Evolutionary conservation across 2,797 vertebrate genomes (phyloP), one percentile per base, ranked within the genome.

Genomic region (Scolopax rusticola): DNA sequence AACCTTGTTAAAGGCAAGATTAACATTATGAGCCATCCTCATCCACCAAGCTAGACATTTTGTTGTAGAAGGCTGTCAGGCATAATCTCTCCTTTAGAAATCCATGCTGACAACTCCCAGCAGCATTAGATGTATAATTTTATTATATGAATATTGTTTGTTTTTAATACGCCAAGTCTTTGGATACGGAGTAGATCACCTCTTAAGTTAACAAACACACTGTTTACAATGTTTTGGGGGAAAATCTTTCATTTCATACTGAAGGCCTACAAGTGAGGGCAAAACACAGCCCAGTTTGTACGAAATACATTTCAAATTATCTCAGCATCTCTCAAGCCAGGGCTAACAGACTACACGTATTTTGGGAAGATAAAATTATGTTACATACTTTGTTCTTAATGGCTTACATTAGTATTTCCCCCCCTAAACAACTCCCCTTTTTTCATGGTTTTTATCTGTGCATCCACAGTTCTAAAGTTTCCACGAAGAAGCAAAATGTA

Each of bases 221-320:
- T 15, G 4, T 28, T 84, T 41, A 50, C 5, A 73, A n/a, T 18
- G 4, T 0, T 17, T 75, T 79, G 13, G 18, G 2, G 15, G 16
- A 45, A 60, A 74, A 65, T 25, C 25, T 33, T 11, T 65, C 15
- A 73, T 60, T 82, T 6, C 12, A 20, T 76, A 32, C 14, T 4
- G 41, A 87, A 78, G 36, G 12, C 18, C 30, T 68, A 24, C n/a
- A 56, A 60, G 11, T 27, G 12, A 82, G 30, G 10, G 5, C 9
- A 47, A 12, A 41, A 23, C 9, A 40, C 15, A 73, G 24, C 5
- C 8, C 8, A 14, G 8, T 23, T 63, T 38, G 3, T n/a, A 78
- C 43, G 18, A 63, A 87, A 63, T 15, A 20, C 2, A 15, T 61
- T 87, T 75, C 33, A 59, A 54, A 67, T 63, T 1, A 59, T 32